Evolutionary conservation across 1,140 invertebrate genomes (phyloP).

Genomic region (Drosophila pseudoobscura): DNA sequence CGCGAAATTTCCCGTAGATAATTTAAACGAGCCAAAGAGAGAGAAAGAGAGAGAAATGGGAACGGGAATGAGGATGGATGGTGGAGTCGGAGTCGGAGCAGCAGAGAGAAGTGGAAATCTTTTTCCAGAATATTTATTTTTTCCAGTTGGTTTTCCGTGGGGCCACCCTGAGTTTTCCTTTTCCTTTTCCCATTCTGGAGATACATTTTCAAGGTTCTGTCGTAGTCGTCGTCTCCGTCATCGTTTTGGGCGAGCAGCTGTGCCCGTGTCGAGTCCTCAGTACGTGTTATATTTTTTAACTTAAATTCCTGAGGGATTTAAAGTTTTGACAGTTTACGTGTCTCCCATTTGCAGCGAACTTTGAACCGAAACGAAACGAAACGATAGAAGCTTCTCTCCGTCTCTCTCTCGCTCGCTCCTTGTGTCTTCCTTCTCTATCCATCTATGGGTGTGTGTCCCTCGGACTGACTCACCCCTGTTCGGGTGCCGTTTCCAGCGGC

Average conservation of each 20-base stretch:
- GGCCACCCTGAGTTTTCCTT: conserved; percentile 25
- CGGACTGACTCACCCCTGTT: conserved; percentile 48
- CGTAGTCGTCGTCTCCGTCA: conserved; percentile 12
- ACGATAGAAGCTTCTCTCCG: conserved; percentile 18
- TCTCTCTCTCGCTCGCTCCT: neutral
- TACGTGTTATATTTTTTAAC: conserved; percentile 82
- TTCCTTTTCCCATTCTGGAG: conserved; percentile 39
- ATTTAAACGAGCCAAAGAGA: conserved; percentile 65
- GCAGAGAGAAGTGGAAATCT: conserved; percentile 36
- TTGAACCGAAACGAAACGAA: conserved; percentile 61
- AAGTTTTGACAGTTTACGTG: conserved; percentile 82
- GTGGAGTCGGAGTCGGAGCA: neutral
- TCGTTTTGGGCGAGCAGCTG: conserved; percentile 62
- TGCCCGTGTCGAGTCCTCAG: conserved; percentile 49
- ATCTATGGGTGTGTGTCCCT: conserved; percentile 1
- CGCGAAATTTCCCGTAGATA: conserved; percentile 75
- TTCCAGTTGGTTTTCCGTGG: conserved; percentile 50
- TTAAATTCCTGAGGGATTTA: conserved; percentile 80
- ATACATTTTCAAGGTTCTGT: conserved; percentile 76
- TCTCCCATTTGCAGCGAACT: conserved; percentile 77
- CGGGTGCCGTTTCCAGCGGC: conserved; percentile 47
- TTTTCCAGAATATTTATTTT: conserved; percentile 46
- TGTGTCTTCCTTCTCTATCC: neutral
- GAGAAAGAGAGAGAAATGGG: neutral
- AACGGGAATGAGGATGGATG: conserved; percentile 5